A percentile compares a stretch with the other conserved stretches of the same genome.
Conservation (phyloP, 1,140 invertebrate genomes). For the Pissodes strobi region DNA sequence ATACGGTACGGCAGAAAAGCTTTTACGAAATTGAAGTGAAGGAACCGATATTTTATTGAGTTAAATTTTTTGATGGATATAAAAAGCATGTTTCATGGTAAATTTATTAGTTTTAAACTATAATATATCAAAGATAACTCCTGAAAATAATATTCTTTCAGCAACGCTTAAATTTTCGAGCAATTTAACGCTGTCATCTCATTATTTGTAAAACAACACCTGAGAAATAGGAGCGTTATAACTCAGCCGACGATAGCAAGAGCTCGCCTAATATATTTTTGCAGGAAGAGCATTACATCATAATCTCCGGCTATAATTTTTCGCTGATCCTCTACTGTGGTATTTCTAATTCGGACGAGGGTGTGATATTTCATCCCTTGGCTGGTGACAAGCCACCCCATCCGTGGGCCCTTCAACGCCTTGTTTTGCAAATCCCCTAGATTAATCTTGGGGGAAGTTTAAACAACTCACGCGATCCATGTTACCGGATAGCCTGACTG, state of each 20-base stretch:
- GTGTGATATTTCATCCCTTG: constrained; percentile 33
- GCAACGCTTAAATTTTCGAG: constrained; percentile 15
- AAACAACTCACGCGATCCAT: constrained; percentile 27
- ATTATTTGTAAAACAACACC: constrained; percentile 35
- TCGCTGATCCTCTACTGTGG: constrained; percentile 26
- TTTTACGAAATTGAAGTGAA: too few species aligned
- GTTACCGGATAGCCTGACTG: constrained; percentile 12
- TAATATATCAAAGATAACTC: too few species aligned
- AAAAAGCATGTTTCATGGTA: too few species aligned
- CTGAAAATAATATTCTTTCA: too few species aligned
- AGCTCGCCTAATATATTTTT: constrained; percentile 31
- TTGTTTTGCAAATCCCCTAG: constrained; percentile 32
- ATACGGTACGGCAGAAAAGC: too few species aligned
- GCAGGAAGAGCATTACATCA: constrained; percentile 31
- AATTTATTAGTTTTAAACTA: too few species aligned
- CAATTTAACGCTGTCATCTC: constrained; percentile 28
- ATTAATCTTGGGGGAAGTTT: constrained; percentile 28
- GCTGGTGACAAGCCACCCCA: constrained; percentile 13
- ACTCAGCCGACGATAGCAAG: constrained; percentile 1
- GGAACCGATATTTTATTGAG: too few species aligned
- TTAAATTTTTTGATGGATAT: too few species aligned
- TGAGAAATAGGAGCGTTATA: constrained; percentile 29
- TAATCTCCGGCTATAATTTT: constrained; percentile 36
- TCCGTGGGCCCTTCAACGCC: constrained; percentile 14
- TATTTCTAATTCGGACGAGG: constrained; percentile 33